Percentiles rank a stretch among this genome's conserved stretches.
Conservation (phyloP, 1,140 invertebrate species). For the Achroia grisella region DNA sequence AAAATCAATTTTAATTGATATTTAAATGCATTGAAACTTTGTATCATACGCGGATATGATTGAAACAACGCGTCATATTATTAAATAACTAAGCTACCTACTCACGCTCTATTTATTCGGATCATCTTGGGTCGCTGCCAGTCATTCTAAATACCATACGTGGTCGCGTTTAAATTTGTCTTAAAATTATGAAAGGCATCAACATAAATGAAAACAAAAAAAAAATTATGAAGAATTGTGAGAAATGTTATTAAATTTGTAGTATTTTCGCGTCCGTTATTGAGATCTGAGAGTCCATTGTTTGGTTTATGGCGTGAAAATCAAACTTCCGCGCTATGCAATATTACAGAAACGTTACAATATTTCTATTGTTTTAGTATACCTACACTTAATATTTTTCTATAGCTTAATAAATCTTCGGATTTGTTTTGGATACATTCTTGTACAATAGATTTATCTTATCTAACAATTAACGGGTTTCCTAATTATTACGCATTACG, state of each 20-base stretch:
- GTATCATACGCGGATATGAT: too few relatives aligned
- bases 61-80: slow-evolving; percentile 26
- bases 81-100: slow-evolving; percentile 46
- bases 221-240: slow-evolving; percentile 1
- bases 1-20: too few relatives aligned
- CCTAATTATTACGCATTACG: too few relatives aligned
- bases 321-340: slow-evolving; percentile 27
- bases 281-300: slow-evolving; percentile 23
- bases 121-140: slow-evolving; percentile 38
- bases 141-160: slow-evolving; percentile 49
- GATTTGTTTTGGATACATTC: too few relatives aligned
- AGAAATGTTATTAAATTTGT: slow-evolving; percentile 28
- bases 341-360: background rate
- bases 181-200: slow-evolving; percentile 2
- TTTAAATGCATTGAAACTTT: too few relatives aligned
- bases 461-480: too few relatives aligned
- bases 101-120: slow-evolving; percentile 46
- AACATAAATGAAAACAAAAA: background rate
- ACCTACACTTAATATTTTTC: background rate
- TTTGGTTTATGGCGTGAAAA: slow-evolving; percentile 28
- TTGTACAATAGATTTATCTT: too few relatives aligned
- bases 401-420: too few relatives aligned
- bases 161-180: slow-evolving; percentile 34
- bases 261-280: slow-evolving; percentile 18
- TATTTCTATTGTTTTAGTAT: background rate